Evolutionary conservation across 2,113 vertebrate species (phyloP).

Genomic region (Chaetodon trifascialis): DNA sequence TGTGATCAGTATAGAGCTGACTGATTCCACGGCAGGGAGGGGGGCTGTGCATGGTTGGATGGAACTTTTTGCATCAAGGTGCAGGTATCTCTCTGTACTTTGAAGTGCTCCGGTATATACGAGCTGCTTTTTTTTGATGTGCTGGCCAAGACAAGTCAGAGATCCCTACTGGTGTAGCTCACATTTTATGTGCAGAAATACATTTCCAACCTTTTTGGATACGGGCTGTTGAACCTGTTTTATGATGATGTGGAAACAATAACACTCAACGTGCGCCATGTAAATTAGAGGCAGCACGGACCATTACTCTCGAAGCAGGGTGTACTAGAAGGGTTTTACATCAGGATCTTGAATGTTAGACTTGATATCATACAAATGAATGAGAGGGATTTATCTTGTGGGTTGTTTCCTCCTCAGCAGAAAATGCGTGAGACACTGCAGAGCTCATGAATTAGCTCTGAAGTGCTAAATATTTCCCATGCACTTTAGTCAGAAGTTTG

Average conservation of each 20-base stretch:
- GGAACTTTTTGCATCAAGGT: background rate
- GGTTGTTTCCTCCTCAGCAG: constrained; percentile 25
- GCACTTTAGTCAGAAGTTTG: background rate
- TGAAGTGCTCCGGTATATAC: background rate
- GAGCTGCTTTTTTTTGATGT: background rate
- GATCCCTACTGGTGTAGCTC: background rate
- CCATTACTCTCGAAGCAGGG: constrained; percentile 30
- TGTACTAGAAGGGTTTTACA: constrained; percentile 8
- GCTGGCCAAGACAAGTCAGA: background rate
- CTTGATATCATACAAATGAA: constrained; percentile 7
- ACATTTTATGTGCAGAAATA: background rate
- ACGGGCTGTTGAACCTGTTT: constrained; percentile 27
- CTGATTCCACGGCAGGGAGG: constrained; percentile 34
- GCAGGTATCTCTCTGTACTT: background rate
- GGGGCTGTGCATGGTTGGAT: background rate
- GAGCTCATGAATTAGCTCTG: constrained; percentile 4
- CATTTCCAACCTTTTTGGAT: constrained; percentile 5
- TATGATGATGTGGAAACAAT: constrained; percentile 21
- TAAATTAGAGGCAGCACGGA: constrained; percentile 36
- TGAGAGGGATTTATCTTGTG: constrained; percentile 10
- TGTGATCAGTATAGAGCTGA: constrained; percentile 51
- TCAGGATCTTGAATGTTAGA: constrained; percentile 1
- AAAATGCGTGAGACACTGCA: background rate
- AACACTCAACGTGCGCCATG: background rate
- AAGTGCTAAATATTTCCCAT: background rate